Percentiles rank a stretch among this genome's conserved stretches.
These are phyloP conservation scores for Euzetes globulus DNA, from an alignment of 2,888 invertebrate species.

Conservation along the genomic window DNA sequence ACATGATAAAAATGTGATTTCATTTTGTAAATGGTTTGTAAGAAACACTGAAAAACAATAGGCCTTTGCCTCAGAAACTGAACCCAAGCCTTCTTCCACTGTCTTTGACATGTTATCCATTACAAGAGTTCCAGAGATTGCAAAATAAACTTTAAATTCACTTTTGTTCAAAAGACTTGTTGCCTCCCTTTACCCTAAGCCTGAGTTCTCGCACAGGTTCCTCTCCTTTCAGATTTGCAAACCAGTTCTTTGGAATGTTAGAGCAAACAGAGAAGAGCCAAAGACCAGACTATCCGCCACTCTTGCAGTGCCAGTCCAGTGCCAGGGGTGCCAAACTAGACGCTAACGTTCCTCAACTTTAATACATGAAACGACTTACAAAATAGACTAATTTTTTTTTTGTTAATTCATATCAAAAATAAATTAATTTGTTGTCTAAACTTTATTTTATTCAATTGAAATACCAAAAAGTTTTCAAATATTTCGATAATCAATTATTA, in stretches of 20 bases:
- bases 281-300: too few relatives aligned
- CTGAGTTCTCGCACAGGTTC: background rate
- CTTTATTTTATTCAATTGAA: too few relatives aligned
- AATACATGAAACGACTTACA: background rate
- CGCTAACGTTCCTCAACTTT: too few relatives aligned
- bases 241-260: conserved; percentile 31
- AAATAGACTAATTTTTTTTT: background rate
- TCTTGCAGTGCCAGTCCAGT: too few relatives aligned
- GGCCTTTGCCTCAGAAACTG: background rate
- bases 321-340: background rate
- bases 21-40: background rate
- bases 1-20: background rate
- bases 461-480: too few relatives aligned
- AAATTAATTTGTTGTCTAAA: too few relatives aligned
- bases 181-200: conserved; percentile 12
- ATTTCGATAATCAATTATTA: too few relatives aligned
- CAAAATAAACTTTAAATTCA: conserved; percentile 31
- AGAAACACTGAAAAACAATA: background rate
- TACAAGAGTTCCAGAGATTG: background rate
- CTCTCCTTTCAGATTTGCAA: background rate
- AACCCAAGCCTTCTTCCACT: background rate
- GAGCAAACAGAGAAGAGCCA: background rate
- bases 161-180: conserved; percentile 4
- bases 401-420: background rate
- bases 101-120: conserved; percentile 20